phyloP scores from a whole-genome alignment of 1,140 invertebrate genomes.

The Zaprionus ghesquierei region DNA sequence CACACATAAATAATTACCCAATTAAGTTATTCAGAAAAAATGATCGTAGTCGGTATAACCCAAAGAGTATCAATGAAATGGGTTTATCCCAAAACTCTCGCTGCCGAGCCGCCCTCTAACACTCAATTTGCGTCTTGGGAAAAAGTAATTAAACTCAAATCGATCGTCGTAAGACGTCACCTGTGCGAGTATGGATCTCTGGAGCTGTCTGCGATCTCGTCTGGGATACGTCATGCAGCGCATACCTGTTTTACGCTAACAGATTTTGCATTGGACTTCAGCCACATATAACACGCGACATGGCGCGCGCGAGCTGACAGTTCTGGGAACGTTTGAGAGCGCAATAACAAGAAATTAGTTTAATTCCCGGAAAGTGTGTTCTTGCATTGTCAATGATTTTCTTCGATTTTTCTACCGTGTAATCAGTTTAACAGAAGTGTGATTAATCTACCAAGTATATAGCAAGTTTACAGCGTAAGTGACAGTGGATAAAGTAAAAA shows the following conservation, averaged over 20 bases:
- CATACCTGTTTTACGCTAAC: slow-evolving; percentile 20
- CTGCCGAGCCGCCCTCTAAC: neutral
- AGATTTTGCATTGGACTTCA: neutral
- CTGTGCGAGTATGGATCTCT: neutral
- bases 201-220: neutral
- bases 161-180: slow-evolving; percentile 4
- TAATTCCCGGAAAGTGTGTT: slow-evolving; percentile 10
- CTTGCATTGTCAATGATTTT: neutral
- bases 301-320: slow-evolving; percentile 7
- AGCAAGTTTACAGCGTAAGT: neutral
- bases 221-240: neutral
- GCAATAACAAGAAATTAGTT: neutral
- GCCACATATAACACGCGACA: slow-evolving; percentile 8
- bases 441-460: neutral
- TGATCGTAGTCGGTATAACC: neutral
- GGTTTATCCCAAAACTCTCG: slow-evolving; percentile 49
- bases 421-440: neutral
- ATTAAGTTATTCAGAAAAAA: slow-evolving; percentile 34
- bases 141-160: slow-evolving; percentile 53
- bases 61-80: slow-evolving; percentile 59
- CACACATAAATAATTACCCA: slow-evolving; percentile 46
- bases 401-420: no score
- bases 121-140: slow-evolving; percentile 52
- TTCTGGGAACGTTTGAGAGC: slow-evolving; percentile 14
- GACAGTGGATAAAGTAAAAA: neutral